Evolutionary conservation across 2,888 invertebrate genomes (phyloP), one percentile per base, ranked within the genome.

Genomic region (Fragum fragum): DNA sequence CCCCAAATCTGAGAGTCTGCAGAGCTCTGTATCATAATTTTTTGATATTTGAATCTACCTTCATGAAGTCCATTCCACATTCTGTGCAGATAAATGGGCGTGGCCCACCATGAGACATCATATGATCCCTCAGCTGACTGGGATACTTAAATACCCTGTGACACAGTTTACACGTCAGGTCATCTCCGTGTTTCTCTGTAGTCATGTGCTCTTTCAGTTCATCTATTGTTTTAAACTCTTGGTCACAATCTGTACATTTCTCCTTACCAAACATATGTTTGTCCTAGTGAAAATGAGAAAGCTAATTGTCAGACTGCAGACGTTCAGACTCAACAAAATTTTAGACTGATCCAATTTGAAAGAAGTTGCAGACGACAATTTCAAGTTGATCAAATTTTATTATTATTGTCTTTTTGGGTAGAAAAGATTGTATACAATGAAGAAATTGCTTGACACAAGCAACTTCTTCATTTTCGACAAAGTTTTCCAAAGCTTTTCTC

Each of bases 1-100:
- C n/a, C n/a, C n/a, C n/a, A n/a, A n/a, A n/a, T n/a, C n/a, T n/a
- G n/a, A n/a, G n/a, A n/a, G n/a, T n/a, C n/a, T n/a, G n/a, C n/a
- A n/a, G n/a, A n/a, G n/a, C n/a, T n/a, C n/a, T n/a, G n/a, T n/a
- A n/a, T n/a, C n/a, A n/a, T n/a, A n/a, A n/a, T n/a, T n/a, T n/a
- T n/a, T n/a, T n/a, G n/a, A n/a, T n/a, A n/a, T n/a, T n/a, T n/a
- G 2, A 14, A 61, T 42, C 36, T 78, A 93, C 94, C 92, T 95
- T 95, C 91, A 94, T 93, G 82, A 95, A 95, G 79, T 94, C 93
- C 93, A 94, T 93, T 14, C 94, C 94, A 89, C 95, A 95, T 80
- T 94, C 93, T 28, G 91, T 88, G 84, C 95, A 95, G 53, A 92
- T 92, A 87, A 90, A 94, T 7, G 94, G 94, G 36, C 95, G 88